Evolutionary conservation across 2,113 vertebrate genomes (phyloP), one percentile per base, ranked within the genome.

Genomic region (Trichomycterus rosablanca): DNA sequence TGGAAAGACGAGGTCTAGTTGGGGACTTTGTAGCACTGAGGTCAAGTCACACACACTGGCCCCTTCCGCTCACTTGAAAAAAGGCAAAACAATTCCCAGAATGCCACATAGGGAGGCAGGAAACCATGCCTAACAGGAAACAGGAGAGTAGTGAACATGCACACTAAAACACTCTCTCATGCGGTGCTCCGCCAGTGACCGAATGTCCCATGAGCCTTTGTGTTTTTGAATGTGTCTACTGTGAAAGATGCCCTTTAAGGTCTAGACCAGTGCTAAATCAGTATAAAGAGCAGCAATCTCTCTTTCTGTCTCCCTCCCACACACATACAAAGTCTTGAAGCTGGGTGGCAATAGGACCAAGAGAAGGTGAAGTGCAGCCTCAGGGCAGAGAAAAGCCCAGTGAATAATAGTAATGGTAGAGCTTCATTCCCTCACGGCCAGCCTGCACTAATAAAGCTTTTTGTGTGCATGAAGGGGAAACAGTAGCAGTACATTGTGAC

Each of bases 71-170:
- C n/a, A n/a, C n/a, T n/a, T n/a, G n/a, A 30, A 30, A 30, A 43
- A 3, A 30, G 7, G 3, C 7, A 30, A 30, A 3, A 30, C 26
- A 30, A 30, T 30, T 30, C 26, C 26, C 26, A 30, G 26, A 34
- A 54, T 63, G 39, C 28, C 26, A 53, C 50, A 15, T 7, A 53
- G n/a, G n/a, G 30, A 53, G 30, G 16, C 30, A 22, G 20, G 50
- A 53, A 53, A 53, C 50, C 50, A n/a, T 34, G 30, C 30, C 50
- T 34, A 53, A 53, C 50, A 53, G 50, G 50, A 53, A 53, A 53
- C 50, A 53, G 50, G 43, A 45, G 43, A 48, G 16, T 16, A 18
- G 18, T n/a, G 35, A 9, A 57, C 19, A 54, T 32, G 26, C 37
- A 59, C 37, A 19, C 34, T 45, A 34, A 28, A 42, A 65, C 52